A percentile compares a stretch with the other conserved stretches of the same genome.
phyloP scores from a whole-genome alignment of 2,888 invertebrate species.

The Atethmia centrago region DNA sequence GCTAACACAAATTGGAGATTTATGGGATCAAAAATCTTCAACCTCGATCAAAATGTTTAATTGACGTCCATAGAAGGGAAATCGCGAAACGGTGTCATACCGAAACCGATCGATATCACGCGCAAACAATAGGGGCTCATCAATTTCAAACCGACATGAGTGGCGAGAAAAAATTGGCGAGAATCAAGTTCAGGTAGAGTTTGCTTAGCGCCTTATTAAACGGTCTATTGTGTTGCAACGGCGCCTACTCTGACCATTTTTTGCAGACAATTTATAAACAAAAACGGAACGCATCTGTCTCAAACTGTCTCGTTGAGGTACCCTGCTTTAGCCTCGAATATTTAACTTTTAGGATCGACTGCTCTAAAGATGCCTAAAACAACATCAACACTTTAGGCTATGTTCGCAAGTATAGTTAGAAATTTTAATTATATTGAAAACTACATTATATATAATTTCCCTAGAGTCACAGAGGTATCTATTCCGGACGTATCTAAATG shows the following conservation, averaged over 20 bases:
- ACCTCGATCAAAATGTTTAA: constrained; percentile 62
- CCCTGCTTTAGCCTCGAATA: constrained; percentile 57
- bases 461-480: constrained; percentile 56
- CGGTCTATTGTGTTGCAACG: constrained; percentile 81
- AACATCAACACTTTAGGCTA: constrained; percentile 9
- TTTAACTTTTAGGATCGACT: constrained; percentile 48
- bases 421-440: constrained; percentile 45
- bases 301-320: constrained; percentile 47
- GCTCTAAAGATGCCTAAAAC: constrained; percentile 20
- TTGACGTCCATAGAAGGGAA: constrained; percentile 64
- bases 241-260: constrained; percentile 83
- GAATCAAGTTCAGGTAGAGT: constrained; percentile 82
- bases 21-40: constrained; percentile 42
- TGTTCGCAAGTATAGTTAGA: background rate
- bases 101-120: constrained; percentile 76
- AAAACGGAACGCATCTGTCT: constrained; percentile 71
- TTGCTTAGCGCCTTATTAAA: constrained; percentile 82
- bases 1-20: constrained; percentile 32
- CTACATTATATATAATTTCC: constrained; percentile 52
- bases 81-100: constrained; percentile 69
- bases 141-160: constrained; percentile 79
- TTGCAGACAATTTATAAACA: constrained; percentile 73
- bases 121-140: constrained; percentile 82
- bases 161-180: constrained; percentile 78
- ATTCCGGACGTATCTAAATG: constrained; percentile 68